Base-by-base conservation (phyloP, 2,113 vertebrate genomes). In the Corythornis madagascariensis region DNA sequence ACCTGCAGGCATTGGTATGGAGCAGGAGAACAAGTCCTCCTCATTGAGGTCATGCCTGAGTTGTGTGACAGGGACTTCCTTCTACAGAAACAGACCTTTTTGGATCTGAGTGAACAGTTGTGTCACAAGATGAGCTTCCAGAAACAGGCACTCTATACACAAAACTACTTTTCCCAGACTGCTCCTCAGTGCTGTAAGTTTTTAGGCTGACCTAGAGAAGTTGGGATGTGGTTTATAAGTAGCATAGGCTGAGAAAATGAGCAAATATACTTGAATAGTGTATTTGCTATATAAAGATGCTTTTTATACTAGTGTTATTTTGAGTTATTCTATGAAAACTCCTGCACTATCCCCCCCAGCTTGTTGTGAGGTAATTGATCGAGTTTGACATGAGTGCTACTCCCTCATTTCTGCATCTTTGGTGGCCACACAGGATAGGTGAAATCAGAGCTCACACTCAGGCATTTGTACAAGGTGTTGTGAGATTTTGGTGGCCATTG, bases 121-220 rank as follows among this genome's bases (percentile, higher is more conserved):
- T 43, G 15, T 33, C 10, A 14, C 16, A 52, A 5, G 21, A 52
- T 0, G 1, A 73, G 11, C 26, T 82, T 84, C 12, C 38, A 75
- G 43, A 79, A 79, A 38, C 3, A 42, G 19, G 7, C 13, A 9
- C 35, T 64, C 42, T 66, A 18, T 24, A 35, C 16, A n/a, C 4
- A 53, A n/a, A 87, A 40, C 16, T 40, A 5, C 26, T 63, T 53
- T 13, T 13, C 11, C 12, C 5, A n/a, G 35, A 11, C 3, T 71
- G 35, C 10, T 81, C 5, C 38, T 50, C 0, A 0, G 9, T 61
- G 20, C 28, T 31, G 8, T 13, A 45, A 83, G 40, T 19, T 2
- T 92, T 84, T 42, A 63, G 48, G 26, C 24, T 82, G 12, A 74
- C 22, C 3, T 60, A 38, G 31, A 75, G 53, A 85, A 38, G 8